A percentile compares a stretch with the other conserved stretches of the same genome.
Evolutionary conservation across 2,888 invertebrate genomes (phyloP).

Genomic region (Caenorhabditis sp.): DNA sequence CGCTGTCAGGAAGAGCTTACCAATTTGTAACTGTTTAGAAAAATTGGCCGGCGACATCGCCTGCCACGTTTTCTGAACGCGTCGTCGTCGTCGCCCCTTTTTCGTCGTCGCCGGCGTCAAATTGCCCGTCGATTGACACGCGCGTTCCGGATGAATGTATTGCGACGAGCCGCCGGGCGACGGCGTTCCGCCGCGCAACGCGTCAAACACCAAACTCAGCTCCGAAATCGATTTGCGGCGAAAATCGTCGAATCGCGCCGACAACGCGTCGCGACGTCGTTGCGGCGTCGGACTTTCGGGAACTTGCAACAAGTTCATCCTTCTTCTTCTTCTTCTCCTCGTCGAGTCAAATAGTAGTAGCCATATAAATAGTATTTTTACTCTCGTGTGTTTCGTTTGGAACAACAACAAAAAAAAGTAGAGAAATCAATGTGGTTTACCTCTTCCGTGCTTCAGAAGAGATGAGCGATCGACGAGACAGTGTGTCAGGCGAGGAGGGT

Average conservation of each 20-base stretch:
- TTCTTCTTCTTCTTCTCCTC: background rate
- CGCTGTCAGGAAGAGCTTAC: no score
- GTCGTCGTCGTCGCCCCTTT: constrained; percentile 44
- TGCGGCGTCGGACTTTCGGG: constrained; percentile 43
- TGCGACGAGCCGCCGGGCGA: constrained; percentile 41
- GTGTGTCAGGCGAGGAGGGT: background rate
- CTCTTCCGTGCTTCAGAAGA: background rate
- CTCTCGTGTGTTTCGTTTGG: no score
- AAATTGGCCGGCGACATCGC: constrained; percentile 62
- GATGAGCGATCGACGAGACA: background rate
- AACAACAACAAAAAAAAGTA: no score
- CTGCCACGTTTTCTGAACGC: constrained; percentile 54
- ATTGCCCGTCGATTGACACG: constrained; percentile 51
- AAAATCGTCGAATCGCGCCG: constrained; percentile 47
- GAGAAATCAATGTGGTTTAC: background rate
- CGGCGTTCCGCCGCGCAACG: constrained; percentile 53
- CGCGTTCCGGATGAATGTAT: constrained; percentile 53
- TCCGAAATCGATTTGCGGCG: constrained; percentile 61
- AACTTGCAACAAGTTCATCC: constrained; percentile 37
- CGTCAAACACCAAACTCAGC: constrained; percentile 63
- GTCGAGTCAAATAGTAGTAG: background rate
- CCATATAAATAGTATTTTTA: no score
- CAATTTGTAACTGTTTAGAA: constrained; percentile 55
- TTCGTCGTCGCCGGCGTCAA: constrained; percentile 40
- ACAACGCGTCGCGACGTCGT: constrained; percentile 27